Evolutionary conservation across 2,113 vertebrate genomes (phyloP), one percentile per base, ranked within the genome.

Genomic region (Daboia siamensis): DNA sequence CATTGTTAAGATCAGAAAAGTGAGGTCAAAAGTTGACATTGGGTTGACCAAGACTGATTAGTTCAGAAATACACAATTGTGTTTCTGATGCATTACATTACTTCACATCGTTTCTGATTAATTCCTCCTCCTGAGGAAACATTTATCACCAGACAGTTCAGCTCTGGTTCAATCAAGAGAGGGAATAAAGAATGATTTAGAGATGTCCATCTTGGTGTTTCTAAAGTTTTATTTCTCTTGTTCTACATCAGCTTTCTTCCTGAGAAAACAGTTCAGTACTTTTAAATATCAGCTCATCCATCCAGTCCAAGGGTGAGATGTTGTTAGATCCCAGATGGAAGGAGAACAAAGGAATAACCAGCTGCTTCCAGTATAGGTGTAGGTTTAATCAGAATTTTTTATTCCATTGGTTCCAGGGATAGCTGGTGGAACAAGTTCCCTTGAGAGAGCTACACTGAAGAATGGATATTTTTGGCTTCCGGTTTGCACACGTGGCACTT

Each of bases 61-160:
- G 39, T 33, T 24, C 29, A 85, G 55, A 84, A 48, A 89, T 90
- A 33, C 29, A 90, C 56, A 80, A 29, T 84, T 55, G 7, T 92
- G 96, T 59, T 44, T 44, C 55, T 61, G 55, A 48, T 44, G 48
- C 52, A 56, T 80, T 57, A 54, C 88, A 92, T 69, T 55, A 64
- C 39, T 10, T 90, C 39, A 26, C 74, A 0, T 48, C 93, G 48
- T 92, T 46, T 11, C 29, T 51, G 61, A 61, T 89, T 89, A 92
- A 89, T 92, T 29, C 39, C 89, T 0, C 48, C 80, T 92, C 93
- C 91, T 61, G 59, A 88, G 93, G 59, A 57, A 90, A 55, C 7
- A 96, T 94, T 94, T 94, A 91, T 94, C 57, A 69, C 84, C 51
- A 51, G 33, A 88, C 90, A 91, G 94, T 94, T 92, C 95, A 95